Conservation (phyloP, 2,797 vertebrate genomes). For the Parauchenoglanis punctatus region DNA sequence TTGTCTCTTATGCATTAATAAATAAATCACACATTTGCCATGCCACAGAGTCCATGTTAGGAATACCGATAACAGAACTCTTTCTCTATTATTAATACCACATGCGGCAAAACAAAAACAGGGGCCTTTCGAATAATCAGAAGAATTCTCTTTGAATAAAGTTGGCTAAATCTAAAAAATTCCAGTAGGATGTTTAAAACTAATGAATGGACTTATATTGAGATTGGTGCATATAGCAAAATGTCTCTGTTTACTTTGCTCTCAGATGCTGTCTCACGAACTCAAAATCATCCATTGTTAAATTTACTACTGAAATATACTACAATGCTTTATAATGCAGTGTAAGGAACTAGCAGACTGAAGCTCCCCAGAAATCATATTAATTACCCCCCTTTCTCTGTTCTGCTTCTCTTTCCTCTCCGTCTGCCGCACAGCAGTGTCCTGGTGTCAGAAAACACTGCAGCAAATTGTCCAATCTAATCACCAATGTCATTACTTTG, state of each 20-base stretch:
- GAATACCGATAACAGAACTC: background rate
- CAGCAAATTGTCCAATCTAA: conserved; percentile 31
- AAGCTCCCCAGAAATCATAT: background rate
- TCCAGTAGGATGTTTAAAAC: background rate
- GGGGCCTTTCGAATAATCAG: background rate
- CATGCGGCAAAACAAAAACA: background rate
- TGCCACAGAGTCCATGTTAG: background rate
- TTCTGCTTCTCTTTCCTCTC: background rate
- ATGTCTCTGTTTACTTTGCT: background rate
- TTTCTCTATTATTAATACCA: background rate
- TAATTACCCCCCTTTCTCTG: background rate
- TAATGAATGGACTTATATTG: background rate
- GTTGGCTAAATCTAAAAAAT: background rate
- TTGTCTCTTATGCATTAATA: background rate
- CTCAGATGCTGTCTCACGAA: background rate
- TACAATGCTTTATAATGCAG: background rate
- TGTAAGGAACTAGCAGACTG: background rate
- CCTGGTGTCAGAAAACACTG: background rate
- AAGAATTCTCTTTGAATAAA: background rate
- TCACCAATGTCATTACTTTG: conserved; percentile 36
- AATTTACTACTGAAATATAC: background rate
- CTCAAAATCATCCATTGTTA: background rate
- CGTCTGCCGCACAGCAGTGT: background rate
- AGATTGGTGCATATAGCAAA: background rate
- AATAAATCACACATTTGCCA: background rate